Conservation (phyloP, 2,113 vertebrate genomes). For the Mellivora capensis region DNA sequence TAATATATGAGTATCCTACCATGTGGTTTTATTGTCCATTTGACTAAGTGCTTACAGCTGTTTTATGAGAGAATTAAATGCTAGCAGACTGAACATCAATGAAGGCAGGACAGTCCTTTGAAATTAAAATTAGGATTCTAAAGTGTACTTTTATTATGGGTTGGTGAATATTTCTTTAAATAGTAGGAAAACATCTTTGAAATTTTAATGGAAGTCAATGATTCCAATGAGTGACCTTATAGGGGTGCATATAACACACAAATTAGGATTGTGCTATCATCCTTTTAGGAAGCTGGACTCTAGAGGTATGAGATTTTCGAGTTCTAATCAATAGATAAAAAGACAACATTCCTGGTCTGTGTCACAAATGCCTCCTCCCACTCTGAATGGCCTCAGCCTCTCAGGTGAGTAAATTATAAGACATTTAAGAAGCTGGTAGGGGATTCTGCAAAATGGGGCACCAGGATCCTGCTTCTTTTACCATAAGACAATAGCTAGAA, state of each 20-base stretch:
- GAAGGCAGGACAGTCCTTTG: constrained; percentile 29
- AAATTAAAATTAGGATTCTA: constrained; percentile 52
- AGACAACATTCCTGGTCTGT: neutral
- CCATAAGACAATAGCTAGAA: neutral
- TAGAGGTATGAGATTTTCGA: constrained; percentile 11
- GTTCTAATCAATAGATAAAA: neutral
- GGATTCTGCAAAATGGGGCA: neutral
- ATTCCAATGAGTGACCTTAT: neutral
- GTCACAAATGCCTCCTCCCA: neutral
- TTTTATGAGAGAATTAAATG: constrained; percentile 27
- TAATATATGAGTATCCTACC: constrained; percentile 12
- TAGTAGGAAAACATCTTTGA: constrained; percentile 34
- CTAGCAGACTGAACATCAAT: neutral
- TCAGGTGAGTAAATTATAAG: neutral
- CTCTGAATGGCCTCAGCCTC: neutral
- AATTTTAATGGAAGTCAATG: constrained; percentile 38
- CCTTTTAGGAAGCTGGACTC: constrained; percentile 8
- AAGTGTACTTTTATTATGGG: neutral
- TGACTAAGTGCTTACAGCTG: constrained; percentile 53
- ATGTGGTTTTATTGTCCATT: neutral
- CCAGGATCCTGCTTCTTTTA: neutral
- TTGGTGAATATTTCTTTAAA: neutral
- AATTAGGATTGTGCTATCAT: neutral
- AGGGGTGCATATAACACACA: neutral
- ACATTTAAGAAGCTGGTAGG: neutral